Conservation (phyloP, 2,888 invertebrate genomes). For the Amiota mariae region DNA sequence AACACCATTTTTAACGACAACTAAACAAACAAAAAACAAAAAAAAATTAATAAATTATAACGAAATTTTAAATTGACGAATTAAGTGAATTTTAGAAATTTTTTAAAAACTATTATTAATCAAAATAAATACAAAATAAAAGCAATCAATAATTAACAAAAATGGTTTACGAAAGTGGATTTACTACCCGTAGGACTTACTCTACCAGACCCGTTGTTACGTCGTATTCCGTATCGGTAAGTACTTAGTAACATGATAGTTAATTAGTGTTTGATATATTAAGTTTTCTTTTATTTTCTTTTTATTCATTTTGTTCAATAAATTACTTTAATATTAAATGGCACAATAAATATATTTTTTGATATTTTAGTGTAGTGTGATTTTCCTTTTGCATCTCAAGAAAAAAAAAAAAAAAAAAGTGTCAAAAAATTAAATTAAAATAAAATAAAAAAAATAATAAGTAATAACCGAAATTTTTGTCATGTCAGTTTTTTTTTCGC, state of each 20-base stretch:
- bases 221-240: conserved; percentile 87
- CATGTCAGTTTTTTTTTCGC: not conserved
- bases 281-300: not conserved
- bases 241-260: conserved; percentile 69
- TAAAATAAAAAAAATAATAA: conserved; percentile 29
- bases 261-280: not conserved
- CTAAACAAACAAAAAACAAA: conserved; percentile 49
- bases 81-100: conserved; percentile 48
- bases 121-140: conserved; percentile 27
- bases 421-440: conserved; percentile 44
- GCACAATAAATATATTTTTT: not conserved
- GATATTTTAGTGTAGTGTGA: conserved; percentile 55
- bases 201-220: conserved; percentile 79
- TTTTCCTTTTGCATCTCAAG: conserved; percentile 47
- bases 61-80: conserved; percentile 43
- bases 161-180: conserved; percentile 96
- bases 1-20: conserved; percentile 61
- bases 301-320: conserved; percentile 3
- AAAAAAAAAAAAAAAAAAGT: conserved; percentile 38
- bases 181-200: conserved; percentile 89
- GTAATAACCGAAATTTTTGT: not conserved
- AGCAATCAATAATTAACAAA: conserved; percentile 65
- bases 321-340: conserved; percentile 33
- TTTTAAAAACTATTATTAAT: conserved; percentile 34
- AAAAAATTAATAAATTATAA: conserved; percentile 29